Percentiles rank a stretch among this genome's conserved stretches.
Evolutionary conservation across 2,113 vertebrate genomes (phyloP).

Genomic region (Rhineura floridana): DNA sequence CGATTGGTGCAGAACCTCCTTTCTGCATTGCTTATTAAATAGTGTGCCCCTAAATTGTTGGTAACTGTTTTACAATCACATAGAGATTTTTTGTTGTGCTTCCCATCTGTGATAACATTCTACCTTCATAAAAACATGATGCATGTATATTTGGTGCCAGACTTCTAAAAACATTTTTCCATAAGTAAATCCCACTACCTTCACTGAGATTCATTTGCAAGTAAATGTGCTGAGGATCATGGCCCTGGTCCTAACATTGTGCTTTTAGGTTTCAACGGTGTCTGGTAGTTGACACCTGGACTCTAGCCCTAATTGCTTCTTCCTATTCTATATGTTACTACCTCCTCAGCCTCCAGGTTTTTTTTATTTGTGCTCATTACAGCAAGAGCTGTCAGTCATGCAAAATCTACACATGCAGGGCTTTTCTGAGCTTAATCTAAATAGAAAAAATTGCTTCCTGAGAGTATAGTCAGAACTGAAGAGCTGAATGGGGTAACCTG

Average conservation of each 20-base stretch:
- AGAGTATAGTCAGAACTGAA: neutral
- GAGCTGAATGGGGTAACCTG: neutral
- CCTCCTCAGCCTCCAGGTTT: neutral
- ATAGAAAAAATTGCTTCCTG: neutral
- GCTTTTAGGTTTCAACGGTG: neutral
- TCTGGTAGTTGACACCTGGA: neutral
- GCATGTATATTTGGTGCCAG: neutral
- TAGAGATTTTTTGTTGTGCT: neutral
- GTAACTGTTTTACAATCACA: neutral
- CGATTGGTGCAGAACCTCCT: neutral
- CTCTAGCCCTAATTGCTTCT: neutral
- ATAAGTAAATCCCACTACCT: neutral
- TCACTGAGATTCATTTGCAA: neutral
- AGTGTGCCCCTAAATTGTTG: neutral
- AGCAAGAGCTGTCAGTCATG: neutral
- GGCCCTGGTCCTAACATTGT: neutral
- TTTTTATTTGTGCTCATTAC: neutral
- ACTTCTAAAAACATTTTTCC: neutral
- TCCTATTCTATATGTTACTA: neutral
- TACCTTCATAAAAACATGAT: neutral
- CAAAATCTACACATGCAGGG: neutral
- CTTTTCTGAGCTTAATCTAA: neutral
- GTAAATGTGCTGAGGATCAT: neutral
- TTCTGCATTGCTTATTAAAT: neutral
- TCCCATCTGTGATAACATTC: too few species aligned